Evolutionary conservation across 2,888 invertebrate species (phyloP), one percentile per base, ranked within the genome.

Genomic region (Acronicta aceris): DNA sequence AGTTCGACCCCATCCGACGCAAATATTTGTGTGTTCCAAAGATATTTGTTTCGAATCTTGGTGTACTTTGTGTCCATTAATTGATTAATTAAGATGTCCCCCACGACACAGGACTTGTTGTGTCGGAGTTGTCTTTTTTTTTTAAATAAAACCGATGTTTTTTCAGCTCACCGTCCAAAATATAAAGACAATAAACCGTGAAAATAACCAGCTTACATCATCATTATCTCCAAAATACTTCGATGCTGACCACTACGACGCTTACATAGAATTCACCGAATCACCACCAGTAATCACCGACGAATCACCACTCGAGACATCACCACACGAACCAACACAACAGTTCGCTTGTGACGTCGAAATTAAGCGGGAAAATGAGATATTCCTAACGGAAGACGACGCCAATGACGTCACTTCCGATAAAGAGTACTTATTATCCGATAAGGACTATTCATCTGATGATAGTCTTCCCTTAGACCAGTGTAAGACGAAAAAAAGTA

Each of bases 101-200:
- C n/a, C n/a, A n/a, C n/a, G n/a, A n/a, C n/a, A n/a, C n/a, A n/a
- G n/a, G n/a, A n/a, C n/a, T n/a, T n/a, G n/a, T n/a, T n/a, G n/a
- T n/a, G n/a, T n/a, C n/a, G n/a, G n/a, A n/a, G n/a, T n/a, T n/a
- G n/a, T n/a, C n/a, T n/a, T n/a, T n/a, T n/a, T n/a, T n/a, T n/a
- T n/a, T n/a, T n/a, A n/a, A n/a, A n/a, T n/a, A n/a, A n/a, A n/a
- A n/a, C n/a, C n/a, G n/a, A n/a, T n/a, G 21, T 38, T 0, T 61
- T 89, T 81, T 5, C 86, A 93, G 93, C 60, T 92, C 16, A 86
- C 90, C 38, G 6, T 80, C 13, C 65, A 84, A 51, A 82, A 79
- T 16, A 67, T 93, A 38, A 82, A 81, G 69, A 64, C 78, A 0
- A 87, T 92, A 21, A 81, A 89, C 46, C 69, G 91, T 0, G 70